phyloP scores from a whole-genome alignment of 2,797 vertebrate species.

The Propithecus deckenii region DNA sequence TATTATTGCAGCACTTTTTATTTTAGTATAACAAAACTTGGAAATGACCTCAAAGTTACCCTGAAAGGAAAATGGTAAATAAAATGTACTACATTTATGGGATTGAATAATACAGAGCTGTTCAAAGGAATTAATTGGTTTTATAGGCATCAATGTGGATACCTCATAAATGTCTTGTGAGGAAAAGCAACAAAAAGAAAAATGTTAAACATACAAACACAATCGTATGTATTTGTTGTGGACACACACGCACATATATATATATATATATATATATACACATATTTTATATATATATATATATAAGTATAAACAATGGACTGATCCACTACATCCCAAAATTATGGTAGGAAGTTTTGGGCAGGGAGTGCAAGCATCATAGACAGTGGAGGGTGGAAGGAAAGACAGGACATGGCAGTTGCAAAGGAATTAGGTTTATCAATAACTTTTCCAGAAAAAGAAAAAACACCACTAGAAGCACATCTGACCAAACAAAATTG shows the following conservation, averaged over 20 bases:
- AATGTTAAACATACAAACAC: not conserved
- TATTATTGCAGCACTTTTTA: not conserved
- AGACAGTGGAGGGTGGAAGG: not conserved
- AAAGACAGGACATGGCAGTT: not conserved
- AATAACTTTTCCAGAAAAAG: not conserved
- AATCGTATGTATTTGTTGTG: not conserved
- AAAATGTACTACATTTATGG: not conserved
- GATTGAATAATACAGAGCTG: not conserved
- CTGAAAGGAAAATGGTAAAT: not conserved
- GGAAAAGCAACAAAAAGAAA: not conserved
- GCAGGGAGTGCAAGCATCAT: not conserved
- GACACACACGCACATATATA: not conserved
- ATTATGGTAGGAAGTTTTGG: not conserved
- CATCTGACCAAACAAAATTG: not conserved
- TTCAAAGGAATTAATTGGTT: not conserved
- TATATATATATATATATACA: not conserved
- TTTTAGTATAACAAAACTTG: not conserved
- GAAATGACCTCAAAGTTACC: not conserved
- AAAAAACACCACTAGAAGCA: not conserved
- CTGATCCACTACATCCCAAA: not conserved
- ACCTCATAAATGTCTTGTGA: not conserved
- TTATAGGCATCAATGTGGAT: not conserved
- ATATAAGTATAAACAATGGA: not conserved
- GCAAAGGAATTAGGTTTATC: not conserved
- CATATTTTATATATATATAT: too few species aligned